Conservation (phyloP, 2,113 vertebrate genomes). For the Trichechus manatus region DNA sequence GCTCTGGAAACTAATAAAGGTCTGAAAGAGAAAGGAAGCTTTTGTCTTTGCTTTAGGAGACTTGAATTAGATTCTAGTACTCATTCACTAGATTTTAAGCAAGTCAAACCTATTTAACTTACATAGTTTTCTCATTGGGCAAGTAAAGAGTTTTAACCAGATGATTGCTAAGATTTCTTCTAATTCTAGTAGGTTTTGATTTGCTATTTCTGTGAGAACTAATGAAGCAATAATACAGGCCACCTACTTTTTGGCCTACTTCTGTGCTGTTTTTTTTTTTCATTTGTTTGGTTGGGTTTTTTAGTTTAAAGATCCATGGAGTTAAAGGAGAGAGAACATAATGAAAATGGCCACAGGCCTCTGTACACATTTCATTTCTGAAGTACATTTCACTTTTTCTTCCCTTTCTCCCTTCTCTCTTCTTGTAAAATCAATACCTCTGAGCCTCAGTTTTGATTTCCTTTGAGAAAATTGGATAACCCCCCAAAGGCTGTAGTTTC, state of each 20-base stretch:
- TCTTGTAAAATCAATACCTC: not conserved
- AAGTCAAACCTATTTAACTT: not conserved
- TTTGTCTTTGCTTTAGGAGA: constrained; percentile 61
- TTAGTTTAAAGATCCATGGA: constrained; percentile 5
- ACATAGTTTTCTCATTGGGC: not conserved
- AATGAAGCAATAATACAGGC: not conserved
- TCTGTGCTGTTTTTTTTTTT: not conserved
- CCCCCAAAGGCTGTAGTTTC: not conserved
- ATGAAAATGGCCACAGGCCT: constrained; percentile 2
- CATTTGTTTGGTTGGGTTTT: not conserved
- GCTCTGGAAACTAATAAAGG: constrained; percentile 35
- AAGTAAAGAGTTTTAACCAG: not conserved
- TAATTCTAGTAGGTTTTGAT: constrained; percentile 52
- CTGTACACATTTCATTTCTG: constrained; percentile 1
- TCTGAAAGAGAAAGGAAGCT: not conserved
- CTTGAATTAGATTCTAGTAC: constrained; percentile 11
- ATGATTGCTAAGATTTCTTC: constrained; percentile 26
- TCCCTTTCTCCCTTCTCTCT: not conserved
- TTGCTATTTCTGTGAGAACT: not conserved
- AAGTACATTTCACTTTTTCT: constrained; percentile 1
- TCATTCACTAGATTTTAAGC: constrained; percentile 36
- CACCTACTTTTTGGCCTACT: not conserved
- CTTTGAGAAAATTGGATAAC: constrained; percentile 30
- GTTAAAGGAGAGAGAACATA: not conserved
- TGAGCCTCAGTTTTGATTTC: constrained; percentile 16